Conservation (phyloP, 2,888 invertebrate genomes). For the Slavum lentiscoides region DNA sequence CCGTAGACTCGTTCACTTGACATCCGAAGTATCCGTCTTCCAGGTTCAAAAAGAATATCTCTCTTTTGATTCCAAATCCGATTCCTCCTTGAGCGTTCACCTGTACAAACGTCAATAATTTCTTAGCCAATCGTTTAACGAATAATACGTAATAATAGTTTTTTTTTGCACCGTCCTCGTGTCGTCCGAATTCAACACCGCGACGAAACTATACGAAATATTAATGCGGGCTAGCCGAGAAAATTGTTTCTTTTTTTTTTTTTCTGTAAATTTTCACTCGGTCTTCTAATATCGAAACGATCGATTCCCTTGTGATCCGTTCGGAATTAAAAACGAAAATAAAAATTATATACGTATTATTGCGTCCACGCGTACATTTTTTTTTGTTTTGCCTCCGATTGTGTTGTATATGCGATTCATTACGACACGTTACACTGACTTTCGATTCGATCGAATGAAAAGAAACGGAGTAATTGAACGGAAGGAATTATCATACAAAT, state of each 20-base stretch:
- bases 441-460: not conserved
- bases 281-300: no score
- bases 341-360: no score
- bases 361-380: not conserved
- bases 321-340: no score
- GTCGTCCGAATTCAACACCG: no score
- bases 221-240: no score
- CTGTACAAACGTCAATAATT: conserved; percentile 44
- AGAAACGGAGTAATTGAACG: not conserved
- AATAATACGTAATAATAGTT: no score
- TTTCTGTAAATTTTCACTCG: no score
- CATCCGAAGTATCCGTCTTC: conserved; percentile 97
- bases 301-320: no score
- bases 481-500: conserved; percentile 7
- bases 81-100: conserved; percentile 59
- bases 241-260: no score
- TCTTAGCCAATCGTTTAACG: no score
- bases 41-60: conserved; percentile 94
- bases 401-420: not conserved
- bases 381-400: not conserved
- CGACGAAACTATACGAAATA: no score
- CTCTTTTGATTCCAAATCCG: conserved; percentile 82
- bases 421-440: not conserved
- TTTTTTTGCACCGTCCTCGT: no score
- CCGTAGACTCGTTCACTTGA: conserved; percentile 94